Conservation (phyloP, 2,797 vertebrate species). For the Liparis tanakae region DNA sequence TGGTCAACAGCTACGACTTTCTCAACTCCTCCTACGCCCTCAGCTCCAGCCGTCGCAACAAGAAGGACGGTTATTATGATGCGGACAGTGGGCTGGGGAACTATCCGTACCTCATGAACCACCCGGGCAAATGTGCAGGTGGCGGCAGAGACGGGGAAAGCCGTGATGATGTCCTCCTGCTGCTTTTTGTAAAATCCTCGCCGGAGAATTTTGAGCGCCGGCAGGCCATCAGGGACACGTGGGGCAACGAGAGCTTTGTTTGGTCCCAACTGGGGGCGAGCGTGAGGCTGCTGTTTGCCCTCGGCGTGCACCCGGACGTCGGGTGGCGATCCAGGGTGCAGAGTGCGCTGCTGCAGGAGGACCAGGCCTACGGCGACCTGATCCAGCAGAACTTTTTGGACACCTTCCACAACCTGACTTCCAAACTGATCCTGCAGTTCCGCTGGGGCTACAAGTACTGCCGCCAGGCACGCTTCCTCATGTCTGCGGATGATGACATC, state of each 20-base stretch:
- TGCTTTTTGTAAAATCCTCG: conserved; percentile 92
- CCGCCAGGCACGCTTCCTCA: conserved; percentile 89
- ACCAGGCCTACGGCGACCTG: conserved; percentile 82
- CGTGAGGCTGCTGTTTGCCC: conserved; percentile 89
- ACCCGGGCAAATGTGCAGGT: conserved; percentile 62
- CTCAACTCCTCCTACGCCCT: conserved; percentile 86
- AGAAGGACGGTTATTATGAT: conserved; percentile 60
- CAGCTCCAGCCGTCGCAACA: conserved; percentile 35
- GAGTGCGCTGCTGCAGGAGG: conserved; percentile 81
- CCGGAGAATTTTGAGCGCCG: conserved; percentile 87
- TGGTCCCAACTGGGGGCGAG: conserved; percentile 77
- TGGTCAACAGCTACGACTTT: conserved; percentile 91
- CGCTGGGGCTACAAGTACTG: conserved; percentile 91
- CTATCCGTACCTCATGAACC: conserved; percentile 75
- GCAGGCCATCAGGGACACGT: conserved; percentile 88
- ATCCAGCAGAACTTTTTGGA: conserved; percentile 93
- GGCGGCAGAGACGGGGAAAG: conserved; percentile 67
- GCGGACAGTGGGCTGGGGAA: neutral
- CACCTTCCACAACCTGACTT: conserved; percentile 94
- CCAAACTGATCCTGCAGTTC: conserved; percentile 93
- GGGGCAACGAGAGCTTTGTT: conserved; percentile 90
- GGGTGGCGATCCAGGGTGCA: conserved; percentile 69
- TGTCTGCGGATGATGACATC: conserved; percentile 94
- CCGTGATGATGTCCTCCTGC: conserved; percentile 85
- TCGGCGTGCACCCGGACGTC: conserved; percentile 78